A percentile compares a stretch with the other conserved stretches of the same genome.
Conservation (phyloP, 1,140 invertebrate species). For the Liolophura sinensis region DNA sequence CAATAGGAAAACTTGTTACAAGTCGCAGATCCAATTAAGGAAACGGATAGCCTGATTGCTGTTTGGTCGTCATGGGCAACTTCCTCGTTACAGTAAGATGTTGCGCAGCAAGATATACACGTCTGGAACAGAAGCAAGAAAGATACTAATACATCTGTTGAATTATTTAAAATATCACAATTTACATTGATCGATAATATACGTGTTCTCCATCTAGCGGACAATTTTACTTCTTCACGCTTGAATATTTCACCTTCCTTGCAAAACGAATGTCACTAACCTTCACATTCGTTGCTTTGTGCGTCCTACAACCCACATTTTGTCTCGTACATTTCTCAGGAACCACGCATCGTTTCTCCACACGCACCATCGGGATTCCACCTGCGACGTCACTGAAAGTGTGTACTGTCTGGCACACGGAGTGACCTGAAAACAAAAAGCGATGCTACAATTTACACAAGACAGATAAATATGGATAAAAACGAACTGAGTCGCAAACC, state of each 20-base stretch:
- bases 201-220: too few species aligned
- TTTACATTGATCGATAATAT: too few species aligned
- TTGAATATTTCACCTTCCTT: background rate
- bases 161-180: too few species aligned
- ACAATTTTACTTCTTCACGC: background rate
- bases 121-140: constrained; percentile 25
- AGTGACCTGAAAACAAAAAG: constrained; percentile 24
- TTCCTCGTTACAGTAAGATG: constrained; percentile 30
- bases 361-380: constrained; percentile 12
- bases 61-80: constrained; percentile 23
- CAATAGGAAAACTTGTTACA: too few species aligned
- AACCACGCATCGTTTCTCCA: constrained; percentile 28
- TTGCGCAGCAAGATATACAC: constrained; percentile 30
- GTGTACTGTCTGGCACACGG: constrained; percentile 34
- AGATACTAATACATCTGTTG: too few species aligned
- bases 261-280: background rate
- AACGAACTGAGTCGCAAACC: too few species aligned
- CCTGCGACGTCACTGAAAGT: constrained; percentile 7
- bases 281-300: background rate
- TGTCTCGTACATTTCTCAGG: constrained; percentile 18
- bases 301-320: constrained; percentile 23
- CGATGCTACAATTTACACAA: background rate
- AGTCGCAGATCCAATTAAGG: constrained; percentile 3
- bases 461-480: too few species aligned
- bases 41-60: constrained; percentile 22